Conservation (phyloP, 1,140 invertebrate genomes). For the Chelonus insularis region DNA sequence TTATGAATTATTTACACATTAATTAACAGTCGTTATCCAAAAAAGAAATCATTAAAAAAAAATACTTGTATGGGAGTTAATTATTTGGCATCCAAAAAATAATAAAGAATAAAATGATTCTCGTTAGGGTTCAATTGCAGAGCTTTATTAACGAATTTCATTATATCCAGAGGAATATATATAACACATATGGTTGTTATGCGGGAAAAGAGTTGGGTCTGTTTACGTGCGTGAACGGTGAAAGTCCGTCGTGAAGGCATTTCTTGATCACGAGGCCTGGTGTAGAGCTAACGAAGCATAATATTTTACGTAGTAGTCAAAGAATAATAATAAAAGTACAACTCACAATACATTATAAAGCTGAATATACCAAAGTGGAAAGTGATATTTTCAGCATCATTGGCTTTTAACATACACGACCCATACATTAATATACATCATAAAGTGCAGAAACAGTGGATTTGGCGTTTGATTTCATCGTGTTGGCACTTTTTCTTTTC, state of each 20-base stretch:
- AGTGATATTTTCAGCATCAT: conserved; percentile 7
- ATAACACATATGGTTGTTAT: neutral
- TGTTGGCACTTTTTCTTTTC: too few relatives aligned
- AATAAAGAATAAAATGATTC: too few relatives aligned
- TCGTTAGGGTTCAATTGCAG: too few relatives aligned
- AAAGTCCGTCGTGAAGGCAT: conserved; percentile 22
- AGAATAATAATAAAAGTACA: neutral
- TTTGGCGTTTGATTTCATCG: too few relatives aligned
- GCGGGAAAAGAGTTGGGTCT: conserved; percentile 21
- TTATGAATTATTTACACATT: neutral
- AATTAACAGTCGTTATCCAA: too few relatives aligned
- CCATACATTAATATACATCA: neutral
- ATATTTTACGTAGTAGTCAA: neutral
- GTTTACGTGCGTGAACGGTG: conserved; percentile 28
- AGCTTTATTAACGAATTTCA: too few relatives aligned
- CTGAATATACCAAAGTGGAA: too few relatives aligned
- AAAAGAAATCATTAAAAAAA: too few relatives aligned
- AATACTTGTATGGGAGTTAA: too few relatives aligned
- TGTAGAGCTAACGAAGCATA: conserved; percentile 1
- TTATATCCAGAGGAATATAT: neutral
- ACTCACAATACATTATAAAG: too few relatives aligned
- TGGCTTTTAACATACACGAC: neutral
- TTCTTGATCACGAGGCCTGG: conserved; percentile 1
- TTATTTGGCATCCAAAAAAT: too few relatives aligned
- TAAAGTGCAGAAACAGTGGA: too few relatives aligned